Evolutionary conservation across 2,113 vertebrate species (phyloP), one percentile per base, ranked within the genome.

Genomic region (Syrmaticus mikado): DNA sequence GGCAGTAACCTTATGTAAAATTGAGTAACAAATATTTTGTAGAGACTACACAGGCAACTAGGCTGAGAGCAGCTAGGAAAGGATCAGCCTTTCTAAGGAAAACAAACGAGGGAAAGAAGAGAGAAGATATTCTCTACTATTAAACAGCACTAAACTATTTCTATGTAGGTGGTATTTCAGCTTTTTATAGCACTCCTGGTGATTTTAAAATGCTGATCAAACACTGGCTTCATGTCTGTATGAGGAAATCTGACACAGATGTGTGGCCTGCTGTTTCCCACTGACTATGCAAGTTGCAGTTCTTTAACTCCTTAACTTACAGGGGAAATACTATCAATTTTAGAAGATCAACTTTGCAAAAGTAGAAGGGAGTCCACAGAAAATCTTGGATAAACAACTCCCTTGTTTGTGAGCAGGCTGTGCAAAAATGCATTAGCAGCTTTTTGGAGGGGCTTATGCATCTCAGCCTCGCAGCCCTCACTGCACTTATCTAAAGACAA

Each of bases 311-410:
- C 32, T 50, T 4, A 15, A 50, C n/a, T 28, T 12, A 48, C 30
- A 36, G 36, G 17, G 22, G 15, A 36, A 48, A 28, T 9, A 36
- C 8, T 4, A 46, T 3, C 6, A 5, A 11, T 13, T 78, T 12
- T 34, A 9, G 15, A 79, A 60, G 30, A 40, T 2, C 0, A 12
- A 34, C 0, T 1, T 21, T 6, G 41, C 3, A 1, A 61, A 81
- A 64, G 32, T 27, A 1, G 13, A 82, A 82, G 8, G 7, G 8
- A 48, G 11, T 7, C n/a, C 11, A 50, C 45, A 38, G 15, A 22
- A 48, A 50, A 50, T 48, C 34, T 38, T 38, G 57, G 14, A 11
- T 62, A 50, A 77, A 15, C 8, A 46, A 36, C 74, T 77, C 58
- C 27, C 19, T 24, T 30, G 28, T 48, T 76, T 43, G 21, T 14